These are phyloP conservation scores for Tetragonisca angustula DNA, from an alignment of 2,888 invertebrate genomes.

Conservation along the genomic window DNA sequence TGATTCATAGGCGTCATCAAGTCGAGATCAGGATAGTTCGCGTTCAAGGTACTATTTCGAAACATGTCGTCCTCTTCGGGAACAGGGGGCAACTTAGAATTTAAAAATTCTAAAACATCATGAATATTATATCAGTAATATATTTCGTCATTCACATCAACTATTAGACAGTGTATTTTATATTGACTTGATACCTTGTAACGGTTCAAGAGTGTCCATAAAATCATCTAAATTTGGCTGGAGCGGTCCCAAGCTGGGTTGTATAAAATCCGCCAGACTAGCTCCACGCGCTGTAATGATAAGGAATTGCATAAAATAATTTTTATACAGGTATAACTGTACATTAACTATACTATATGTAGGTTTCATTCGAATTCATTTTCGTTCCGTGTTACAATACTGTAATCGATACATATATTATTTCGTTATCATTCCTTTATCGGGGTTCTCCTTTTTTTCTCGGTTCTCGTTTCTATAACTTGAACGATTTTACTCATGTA, in stretches of 20 bases:
- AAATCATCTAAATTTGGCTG: slow-evolving; percentile 98
- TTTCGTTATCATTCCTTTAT: neutral
- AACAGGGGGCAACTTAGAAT: slow-evolving; percentile 86
- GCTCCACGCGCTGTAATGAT: slow-evolving; percentile 90
- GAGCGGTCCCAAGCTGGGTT: slow-evolving; percentile 97
- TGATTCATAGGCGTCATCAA: slow-evolving; percentile 80
- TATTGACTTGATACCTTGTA: slow-evolving; percentile 87
- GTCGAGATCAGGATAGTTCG: slow-evolving; percentile 80
- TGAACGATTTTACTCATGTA: neutral
- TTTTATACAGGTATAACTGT: neutral
- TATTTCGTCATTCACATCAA: neutral
- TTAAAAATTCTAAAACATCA: slow-evolving; percentile 85
- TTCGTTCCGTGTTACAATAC: neutral
- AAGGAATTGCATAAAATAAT: neutral
- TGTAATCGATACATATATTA: neutral
- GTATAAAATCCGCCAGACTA: slow-evolving; percentile 97
- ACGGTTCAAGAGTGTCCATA: slow-evolving; percentile 95
- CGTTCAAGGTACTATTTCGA: slow-evolving; percentile 73
- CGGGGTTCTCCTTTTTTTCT: neutral
- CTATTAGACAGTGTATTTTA: neutral
- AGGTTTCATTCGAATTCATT: neutral
- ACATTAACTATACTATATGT: neutral
- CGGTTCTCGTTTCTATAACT: too few species aligned
- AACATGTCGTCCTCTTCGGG: slow-evolving; percentile 86
- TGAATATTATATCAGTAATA: neutral